These are phyloP conservation scores for Pyrocephalus nanus DNA, from an alignment of 2,797 vertebrate species.

Conservation along the genomic window DNA sequence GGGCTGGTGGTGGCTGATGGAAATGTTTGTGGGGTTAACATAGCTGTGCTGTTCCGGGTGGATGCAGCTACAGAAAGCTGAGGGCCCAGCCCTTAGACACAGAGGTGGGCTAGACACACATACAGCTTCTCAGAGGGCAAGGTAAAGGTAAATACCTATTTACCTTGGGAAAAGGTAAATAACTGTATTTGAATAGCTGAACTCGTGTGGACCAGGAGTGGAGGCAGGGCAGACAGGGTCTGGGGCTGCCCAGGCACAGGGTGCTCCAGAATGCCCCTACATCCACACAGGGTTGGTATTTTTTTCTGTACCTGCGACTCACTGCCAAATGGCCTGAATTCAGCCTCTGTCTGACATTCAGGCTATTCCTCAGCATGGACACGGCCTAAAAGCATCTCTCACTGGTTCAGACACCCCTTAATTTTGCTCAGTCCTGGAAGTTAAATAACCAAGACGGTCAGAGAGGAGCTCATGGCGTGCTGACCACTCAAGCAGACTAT, in stretches of 20 bases:
- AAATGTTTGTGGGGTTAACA: not conserved
- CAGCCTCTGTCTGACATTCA: not conserved
- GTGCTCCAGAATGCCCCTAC: not conserved
- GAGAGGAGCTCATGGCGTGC: not conserved
- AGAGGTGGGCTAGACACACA: not conserved
- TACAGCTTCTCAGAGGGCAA: not conserved
- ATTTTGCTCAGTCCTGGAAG: not conserved
- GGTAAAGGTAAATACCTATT: no score
- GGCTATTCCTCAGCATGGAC: not conserved
- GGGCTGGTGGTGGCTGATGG: not conserved
- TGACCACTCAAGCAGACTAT: not conserved
- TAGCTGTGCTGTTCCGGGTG: not conserved
- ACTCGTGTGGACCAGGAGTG: not conserved
- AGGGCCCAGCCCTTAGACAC: not conserved
- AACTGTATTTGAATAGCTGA: not conserved
- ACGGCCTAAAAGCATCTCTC: not conserved
- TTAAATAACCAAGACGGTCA: not conserved
- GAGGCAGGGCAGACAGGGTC: not conserved
- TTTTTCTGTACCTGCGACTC: not conserved
- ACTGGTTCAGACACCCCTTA: not conserved
- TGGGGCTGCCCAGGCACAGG: not conserved
- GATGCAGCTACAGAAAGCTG: not conserved
- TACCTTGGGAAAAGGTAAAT: not conserved
- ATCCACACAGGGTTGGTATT: fast-evolving
- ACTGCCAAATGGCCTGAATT: not conserved